These are phyloP conservation scores for Laspeyria flexula DNA, from an alignment of 2,888 invertebrate genomes.

Conservation along the genomic window DNA sequence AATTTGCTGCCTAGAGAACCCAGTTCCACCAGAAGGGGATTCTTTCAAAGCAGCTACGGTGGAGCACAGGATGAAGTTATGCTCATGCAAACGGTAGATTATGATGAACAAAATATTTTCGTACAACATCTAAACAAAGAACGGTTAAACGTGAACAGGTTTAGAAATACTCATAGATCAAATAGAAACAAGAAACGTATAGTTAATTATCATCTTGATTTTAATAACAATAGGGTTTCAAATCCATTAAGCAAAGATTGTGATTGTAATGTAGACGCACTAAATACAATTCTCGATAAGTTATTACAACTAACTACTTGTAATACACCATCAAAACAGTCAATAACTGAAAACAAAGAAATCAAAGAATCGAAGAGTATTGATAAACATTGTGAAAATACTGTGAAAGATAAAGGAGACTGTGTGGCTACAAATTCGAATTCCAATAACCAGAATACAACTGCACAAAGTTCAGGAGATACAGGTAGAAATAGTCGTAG, in stretches of 20 bases:
- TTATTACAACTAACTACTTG: neutral
- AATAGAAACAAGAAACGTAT: neutral
- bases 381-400: too few relatives aligned
- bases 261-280: neutral
- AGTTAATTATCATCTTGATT: neutral
- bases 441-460: neutral
- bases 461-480: neutral
- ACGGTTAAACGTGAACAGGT: neutral
- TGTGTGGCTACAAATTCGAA: neutral
- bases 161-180: neutral
- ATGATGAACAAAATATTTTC: neutral
- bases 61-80: neutral
- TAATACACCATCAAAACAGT: neutral
- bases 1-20: too few relatives aligned
- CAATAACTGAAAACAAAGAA: neutral
- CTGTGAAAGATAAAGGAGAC: too few relatives aligned
- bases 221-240: neutral
- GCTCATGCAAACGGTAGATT: neutral
- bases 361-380: too few relatives aligned
- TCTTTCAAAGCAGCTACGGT: neutral
- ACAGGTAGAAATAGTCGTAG: neutral
- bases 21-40: too few relatives aligned
- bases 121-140: neutral
- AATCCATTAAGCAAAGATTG: neutral
- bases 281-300: neutral